Percentiles rank a stretch among this genome's conserved stretches.
Conservation (phyloP, 2,797 vertebrate genomes). For the Choloepus didactylus region DNA sequence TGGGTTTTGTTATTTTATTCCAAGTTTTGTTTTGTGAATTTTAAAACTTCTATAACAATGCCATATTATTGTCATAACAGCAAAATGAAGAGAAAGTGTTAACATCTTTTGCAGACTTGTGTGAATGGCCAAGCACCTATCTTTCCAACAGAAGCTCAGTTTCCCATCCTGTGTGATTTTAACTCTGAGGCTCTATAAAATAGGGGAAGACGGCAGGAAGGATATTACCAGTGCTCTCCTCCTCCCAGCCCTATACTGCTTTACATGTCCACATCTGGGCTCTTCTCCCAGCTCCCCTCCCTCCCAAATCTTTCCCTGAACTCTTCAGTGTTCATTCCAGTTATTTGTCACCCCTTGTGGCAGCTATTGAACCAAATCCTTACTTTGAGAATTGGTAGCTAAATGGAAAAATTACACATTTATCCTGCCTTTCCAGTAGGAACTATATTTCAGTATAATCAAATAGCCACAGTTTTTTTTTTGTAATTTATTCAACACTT, state of each 20-base stretch:
- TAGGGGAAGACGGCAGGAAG: neutral
- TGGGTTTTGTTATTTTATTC: constrained; percentile 41
- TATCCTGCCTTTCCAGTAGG: constrained; percentile 79
- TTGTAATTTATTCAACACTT: constrained; percentile 76
- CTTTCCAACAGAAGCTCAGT: constrained; percentile 33
- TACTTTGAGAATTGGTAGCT: constrained; percentile 82
- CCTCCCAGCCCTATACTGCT: constrained; percentile 7
- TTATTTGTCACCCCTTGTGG: constrained; percentile 79
- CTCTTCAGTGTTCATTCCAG: constrained; percentile 76
- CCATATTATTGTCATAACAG: neutral
- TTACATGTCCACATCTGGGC: constrained; percentile 66
- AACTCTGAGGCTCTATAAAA: constrained; percentile 39
- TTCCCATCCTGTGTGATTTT: constrained; percentile 54
- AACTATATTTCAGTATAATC: constrained; percentile 78
- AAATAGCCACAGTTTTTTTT: constrained; percentile 69
- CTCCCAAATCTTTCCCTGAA: constrained; percentile 72
- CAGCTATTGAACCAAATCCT: constrained; percentile 81
- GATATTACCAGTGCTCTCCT: constrained; percentile 37
- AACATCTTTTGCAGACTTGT: constrained; percentile 22
- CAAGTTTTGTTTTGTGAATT: constrained; percentile 40
- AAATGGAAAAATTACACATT: constrained; percentile 81
- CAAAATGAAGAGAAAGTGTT: constrained; percentile 56
- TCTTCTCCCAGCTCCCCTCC: constrained; percentile 69
- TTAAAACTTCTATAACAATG: neutral
- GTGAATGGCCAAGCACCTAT: neutral